These are phyloP conservation scores for Hippocampus zosterae DNA, from an alignment of 2,113 vertebrate species.

Conservation along the genomic window DNA sequence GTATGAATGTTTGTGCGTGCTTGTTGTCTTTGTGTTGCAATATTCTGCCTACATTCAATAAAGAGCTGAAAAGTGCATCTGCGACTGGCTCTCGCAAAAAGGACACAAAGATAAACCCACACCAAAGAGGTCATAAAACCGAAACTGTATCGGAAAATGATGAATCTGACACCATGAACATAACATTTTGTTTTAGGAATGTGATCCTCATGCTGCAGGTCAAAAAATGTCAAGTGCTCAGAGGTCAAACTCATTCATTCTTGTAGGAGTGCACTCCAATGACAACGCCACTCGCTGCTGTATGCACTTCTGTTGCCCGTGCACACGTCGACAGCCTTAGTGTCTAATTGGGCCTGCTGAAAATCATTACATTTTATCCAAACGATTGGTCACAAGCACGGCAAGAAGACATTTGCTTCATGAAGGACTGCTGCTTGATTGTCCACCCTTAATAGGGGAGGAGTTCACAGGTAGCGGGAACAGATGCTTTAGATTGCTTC, in stretches of 20 bases:
- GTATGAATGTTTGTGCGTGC: too few relatives aligned
- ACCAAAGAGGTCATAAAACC: not conserved
- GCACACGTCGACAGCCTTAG: conserved; percentile 2
- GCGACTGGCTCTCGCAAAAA: not conserved
- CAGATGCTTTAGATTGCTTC: conserved; percentile 50
- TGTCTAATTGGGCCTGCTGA: not conserved
- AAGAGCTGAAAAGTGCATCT: not conserved
- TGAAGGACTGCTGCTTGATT: not conserved
- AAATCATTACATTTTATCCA: conserved; percentile 8
- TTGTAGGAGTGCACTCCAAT: conserved; percentile 8
- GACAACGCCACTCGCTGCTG: conserved; percentile 18
- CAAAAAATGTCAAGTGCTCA: conserved; percentile 42
- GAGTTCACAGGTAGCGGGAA: conserved; percentile 26
- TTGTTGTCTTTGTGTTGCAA: too few relatives aligned
- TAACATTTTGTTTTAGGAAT: conserved; percentile 21
- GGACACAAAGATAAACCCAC: not conserved
- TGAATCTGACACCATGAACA: not conserved
- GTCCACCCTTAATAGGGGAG: conserved; percentile 21
- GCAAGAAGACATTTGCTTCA: conserved; percentile 3
- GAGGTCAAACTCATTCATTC: conserved; percentile 51
- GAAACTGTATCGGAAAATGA: not conserved
- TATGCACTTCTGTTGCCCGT: not conserved
- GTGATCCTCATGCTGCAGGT: conserved; percentile 29
- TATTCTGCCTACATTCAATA: too few relatives aligned
- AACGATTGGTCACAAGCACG: conserved; percentile 9